phyloP scores from a whole-genome alignment of 2,797 vertebrate species.

The Enoplosus armatus region DNA sequence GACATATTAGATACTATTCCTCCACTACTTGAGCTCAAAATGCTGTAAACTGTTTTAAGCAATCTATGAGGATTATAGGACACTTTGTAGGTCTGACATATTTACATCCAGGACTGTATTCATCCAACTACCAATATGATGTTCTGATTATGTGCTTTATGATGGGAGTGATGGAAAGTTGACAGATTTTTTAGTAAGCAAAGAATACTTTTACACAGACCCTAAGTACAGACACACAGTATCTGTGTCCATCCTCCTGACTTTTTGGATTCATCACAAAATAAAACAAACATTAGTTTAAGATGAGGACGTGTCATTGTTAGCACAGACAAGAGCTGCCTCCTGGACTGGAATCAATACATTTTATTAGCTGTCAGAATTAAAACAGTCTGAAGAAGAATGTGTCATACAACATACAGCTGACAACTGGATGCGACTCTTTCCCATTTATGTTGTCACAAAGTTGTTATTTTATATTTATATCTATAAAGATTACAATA shows the following conservation, averaged over 20 bases:
- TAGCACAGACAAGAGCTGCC: neutral
- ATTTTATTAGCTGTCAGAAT: neutral
- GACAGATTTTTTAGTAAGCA: neutral
- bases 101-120: neutral
- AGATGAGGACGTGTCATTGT: neutral
- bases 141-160: slow-evolving; percentile 5
- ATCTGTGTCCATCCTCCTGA: too few relatives aligned
- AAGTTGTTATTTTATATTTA: neutral
- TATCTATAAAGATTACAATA: neutral
- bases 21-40: neutral
- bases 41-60: neutral
- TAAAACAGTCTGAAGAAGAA: neutral
- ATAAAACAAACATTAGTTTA: neutral
- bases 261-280: neutral
- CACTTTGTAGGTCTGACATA: neutral
- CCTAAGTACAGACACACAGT: neutral
- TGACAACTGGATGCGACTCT: neutral
- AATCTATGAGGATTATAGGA: neutral
- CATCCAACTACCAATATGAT: neutral
- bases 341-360: too few relatives aligned
- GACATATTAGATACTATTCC: neutral
- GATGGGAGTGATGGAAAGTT: neutral
- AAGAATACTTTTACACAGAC: neutral
- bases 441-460: neutral
- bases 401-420: too few relatives aligned